Evolutionary conservation across 2,113 vertebrate species (phyloP), one percentile per base, ranked within the genome.

Genomic region (Thunnus thynnus): DNA sequence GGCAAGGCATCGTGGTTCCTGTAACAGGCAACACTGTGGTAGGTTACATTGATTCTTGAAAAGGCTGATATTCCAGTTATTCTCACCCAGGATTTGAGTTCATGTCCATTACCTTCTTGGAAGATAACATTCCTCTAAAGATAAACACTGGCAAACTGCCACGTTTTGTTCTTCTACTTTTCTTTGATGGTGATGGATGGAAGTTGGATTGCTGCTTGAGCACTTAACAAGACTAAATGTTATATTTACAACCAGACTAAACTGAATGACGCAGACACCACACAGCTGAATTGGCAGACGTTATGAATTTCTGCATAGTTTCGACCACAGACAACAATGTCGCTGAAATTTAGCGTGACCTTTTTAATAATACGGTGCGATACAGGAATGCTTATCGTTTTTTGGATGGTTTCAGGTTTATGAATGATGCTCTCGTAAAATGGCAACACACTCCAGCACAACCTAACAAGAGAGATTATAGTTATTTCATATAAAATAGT

Each of bases 151-250:
- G 67, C 70, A 5, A 5, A 13, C 20, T 25, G 82, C 86, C 81
- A 58, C 20, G 3, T 76, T 90, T 78, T 80, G 48, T 52, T 78
- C 52, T 73, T 80, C 70, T 72, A 58, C 63, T 86, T 74, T 51
- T 71, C 57, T 87, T 89, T 78, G 62, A 79, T 64, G 13, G 60
- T 67, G 80, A 80, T 55, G 41, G 72, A 68, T 75, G 79, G 66
- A 76, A 75, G 82, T 65, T 72, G 72, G 80, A 82, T 68, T 30
- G 65, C 71, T 81, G 79, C 64, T 74, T 67, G 70, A 82, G 73
- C 82, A 70, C 84, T 86, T 68, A 78, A 62, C n/a, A 22, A 64
- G 73, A 71, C 66, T 76, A 60, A 89, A 81, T 86, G 75, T 70
- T 65, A 44, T 30, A 82, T 85, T 86, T 80, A 71, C 72, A 79